Evolutionary conservation across 1,140 invertebrate genomes (phyloP).

Genomic region (Drosophila mojavensis): DNA sequence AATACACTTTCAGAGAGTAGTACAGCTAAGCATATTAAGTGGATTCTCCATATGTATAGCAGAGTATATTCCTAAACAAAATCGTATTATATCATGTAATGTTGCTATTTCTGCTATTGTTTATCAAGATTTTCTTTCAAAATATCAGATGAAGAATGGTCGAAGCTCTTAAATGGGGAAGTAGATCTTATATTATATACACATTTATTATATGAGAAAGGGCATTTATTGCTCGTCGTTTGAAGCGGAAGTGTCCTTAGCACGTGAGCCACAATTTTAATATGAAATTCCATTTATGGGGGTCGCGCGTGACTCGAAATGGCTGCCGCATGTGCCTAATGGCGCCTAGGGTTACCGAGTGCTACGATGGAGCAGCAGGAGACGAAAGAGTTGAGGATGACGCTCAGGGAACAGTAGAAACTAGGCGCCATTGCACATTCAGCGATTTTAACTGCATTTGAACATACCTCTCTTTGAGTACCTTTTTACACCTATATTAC

Average conservation of each 20-base stretch:
- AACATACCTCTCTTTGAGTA: too few species aligned
- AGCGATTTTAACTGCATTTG: too few species aligned
- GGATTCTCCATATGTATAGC: too few species aligned
- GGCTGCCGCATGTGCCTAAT: constrained; percentile 41
- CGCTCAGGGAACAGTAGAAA: too few species aligned
- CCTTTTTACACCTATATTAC: too few species aligned
- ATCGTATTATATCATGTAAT: neutral
- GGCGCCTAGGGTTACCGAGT: neutral
- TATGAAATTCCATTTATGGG: constrained; percentile 3
- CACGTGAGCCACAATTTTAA: constrained; percentile 36
- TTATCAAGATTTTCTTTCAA: too few species aligned
- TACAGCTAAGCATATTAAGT: neutral
- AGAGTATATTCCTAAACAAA: neutral
- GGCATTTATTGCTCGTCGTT: too few species aligned
- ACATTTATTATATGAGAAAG: too few species aligned
- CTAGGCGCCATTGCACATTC: constrained; percentile 3
- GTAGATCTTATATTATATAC: too few species aligned
- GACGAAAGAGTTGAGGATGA: neutral
- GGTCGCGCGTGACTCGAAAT: constrained; percentile 40
- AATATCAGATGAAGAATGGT: too few species aligned
- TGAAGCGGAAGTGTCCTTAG: neutral
- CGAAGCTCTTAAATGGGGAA: too few species aligned
- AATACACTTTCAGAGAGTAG: neutral
- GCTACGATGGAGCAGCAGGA: neutral
- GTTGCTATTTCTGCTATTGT: neutral